Evolutionary conservation across 2,113 vertebrate species (phyloP), one percentile per base, ranked within the genome.

Genomic region (Sardina pilchardus): DNA sequence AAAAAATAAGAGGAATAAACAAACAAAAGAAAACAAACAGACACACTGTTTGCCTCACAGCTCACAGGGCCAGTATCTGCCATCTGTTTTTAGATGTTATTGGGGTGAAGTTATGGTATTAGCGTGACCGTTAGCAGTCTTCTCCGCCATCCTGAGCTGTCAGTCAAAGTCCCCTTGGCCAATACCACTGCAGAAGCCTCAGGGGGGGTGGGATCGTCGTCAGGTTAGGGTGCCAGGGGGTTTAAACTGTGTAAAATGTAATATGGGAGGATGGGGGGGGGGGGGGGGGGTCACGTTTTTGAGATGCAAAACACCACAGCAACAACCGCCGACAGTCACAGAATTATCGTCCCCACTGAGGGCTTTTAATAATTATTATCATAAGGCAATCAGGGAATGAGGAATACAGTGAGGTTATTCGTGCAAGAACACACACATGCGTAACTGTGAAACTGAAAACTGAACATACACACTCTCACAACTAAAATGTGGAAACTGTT

Each of bases 181-280:
- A 93, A 91, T 90, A 93, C 89, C 92, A 93, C 92, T 92, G 92
- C 90, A 89, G 92, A 93, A 93, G 91, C 90, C 89, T 87, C 91
- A 89, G 93, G 90, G 92, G 71, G 67, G 89, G 63, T 81, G 83
- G 45, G 56, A 86, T 82, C 86, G 50, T 88, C 89, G 24, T 85
- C 88, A 83, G 95, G 92, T 91, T 89, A 92, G 91, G 91, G 92
- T 92, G 92, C 89, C 91, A 91, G 89, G 92, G 71, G 92, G 89
- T 90, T 94, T 95, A 95, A 94, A 95, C 95, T 95, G 94, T 85
- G 89, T 94, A 92, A 93, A 90, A 94, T 89, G 93, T 90, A 91
- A 93, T 93, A 93, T 82, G 91, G 93, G 91, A 82, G 85, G 86
- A 87, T 91, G 93, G 91, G 91, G 89, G 89, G 90, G 91, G 91